Conservation (phyloP, 2,113 vertebrate genomes). For the Pelecanoides urinatrix region DNA sequence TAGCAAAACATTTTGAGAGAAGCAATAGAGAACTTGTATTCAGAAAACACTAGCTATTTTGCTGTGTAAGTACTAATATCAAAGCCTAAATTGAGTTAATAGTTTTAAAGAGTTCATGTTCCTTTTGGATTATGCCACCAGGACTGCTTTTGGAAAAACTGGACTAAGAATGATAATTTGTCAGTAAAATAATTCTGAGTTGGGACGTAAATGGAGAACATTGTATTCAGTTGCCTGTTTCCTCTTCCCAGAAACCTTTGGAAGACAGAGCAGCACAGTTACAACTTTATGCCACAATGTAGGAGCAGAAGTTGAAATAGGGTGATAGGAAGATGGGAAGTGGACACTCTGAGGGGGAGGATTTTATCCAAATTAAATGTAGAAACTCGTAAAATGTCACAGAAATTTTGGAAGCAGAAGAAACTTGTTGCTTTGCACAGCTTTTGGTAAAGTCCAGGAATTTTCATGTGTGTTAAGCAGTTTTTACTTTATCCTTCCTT, state of each 20-base stretch:
- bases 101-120: neutral
- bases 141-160: neutral
- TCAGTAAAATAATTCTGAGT: neutral
- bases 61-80: accelerated
- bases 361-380: neutral
- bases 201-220: neutral
- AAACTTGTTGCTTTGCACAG: neutral
- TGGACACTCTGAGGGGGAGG: neutral
- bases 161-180: neutral
- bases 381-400: neutral
- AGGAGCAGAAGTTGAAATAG: neutral
- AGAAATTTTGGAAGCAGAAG: neutral
- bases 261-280: neutral
- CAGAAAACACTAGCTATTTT: neutral
- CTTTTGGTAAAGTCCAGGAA: neutral
- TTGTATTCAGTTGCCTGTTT: neutral
- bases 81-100: neutral
- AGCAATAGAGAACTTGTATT: neutral
- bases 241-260: neutral
- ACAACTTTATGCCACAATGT: neutral
- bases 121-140: neutral
- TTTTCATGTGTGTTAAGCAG: neutral
- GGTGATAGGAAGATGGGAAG: neutral
- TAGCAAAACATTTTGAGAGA: neutral
- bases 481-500: neutral